Evolutionary conservation across 1,140 invertebrate genomes (phyloP).

Genomic region (Brachionus paranguensis): DNA sequence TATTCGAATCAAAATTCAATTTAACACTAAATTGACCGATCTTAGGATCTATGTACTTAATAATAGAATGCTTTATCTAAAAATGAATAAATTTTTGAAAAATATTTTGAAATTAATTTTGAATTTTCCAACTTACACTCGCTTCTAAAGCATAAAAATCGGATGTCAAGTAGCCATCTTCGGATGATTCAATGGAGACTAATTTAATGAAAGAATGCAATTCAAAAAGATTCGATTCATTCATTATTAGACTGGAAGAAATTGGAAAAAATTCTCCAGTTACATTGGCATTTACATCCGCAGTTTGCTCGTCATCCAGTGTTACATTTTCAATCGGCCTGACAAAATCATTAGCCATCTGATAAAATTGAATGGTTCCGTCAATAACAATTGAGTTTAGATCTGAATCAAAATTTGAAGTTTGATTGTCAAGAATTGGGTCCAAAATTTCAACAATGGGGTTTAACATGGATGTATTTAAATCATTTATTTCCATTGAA

Average conservation of each 20-base stretch:
- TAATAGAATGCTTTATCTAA: not conserved
- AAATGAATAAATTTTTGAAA: not conserved
- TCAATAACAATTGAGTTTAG: not conserved
- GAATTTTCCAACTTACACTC: not conserved
- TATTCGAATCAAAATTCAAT: not conserved
- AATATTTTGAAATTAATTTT: not conserved
- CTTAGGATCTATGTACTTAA: constrained; percentile 6
- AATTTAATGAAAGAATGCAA: not conserved
- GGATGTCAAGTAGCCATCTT: not conserved
- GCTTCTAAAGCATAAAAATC: not conserved
- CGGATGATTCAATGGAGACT: not conserved
- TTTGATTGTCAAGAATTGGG: not conserved
- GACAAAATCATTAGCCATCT: not conserved
- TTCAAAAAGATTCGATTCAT: not conserved
- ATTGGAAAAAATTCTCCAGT: not conserved
- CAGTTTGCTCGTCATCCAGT: not conserved
- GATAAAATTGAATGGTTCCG: not conserved
- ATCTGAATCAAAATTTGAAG: not conserved
- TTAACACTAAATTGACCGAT: not conserved
- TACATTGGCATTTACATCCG: not conserved
- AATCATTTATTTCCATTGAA: not conserved
- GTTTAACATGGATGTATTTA: not conserved
- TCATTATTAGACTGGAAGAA: not conserved
- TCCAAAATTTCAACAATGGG: not conserved
- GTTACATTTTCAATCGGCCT: not conserved